Percentiles rank a stretch among this genome's conserved stretches.
Evolutionary conservation across 2,113 vertebrate species (phyloP).

Genomic region (Desmodus rotundus): DNA sequence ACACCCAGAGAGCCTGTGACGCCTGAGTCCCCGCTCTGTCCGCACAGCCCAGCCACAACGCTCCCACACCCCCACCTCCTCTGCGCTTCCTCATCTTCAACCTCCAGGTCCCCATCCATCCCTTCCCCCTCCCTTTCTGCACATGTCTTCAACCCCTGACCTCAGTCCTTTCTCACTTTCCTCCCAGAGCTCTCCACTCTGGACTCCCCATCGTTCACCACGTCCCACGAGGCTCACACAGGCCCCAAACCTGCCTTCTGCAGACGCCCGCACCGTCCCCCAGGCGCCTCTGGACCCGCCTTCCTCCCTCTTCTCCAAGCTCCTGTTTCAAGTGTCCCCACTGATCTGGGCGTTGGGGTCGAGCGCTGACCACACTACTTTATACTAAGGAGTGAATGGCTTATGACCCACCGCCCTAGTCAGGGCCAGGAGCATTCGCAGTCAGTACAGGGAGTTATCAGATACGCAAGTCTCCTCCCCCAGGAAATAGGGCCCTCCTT

Average conservation of each 20-base stretch:
- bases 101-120: neutral
- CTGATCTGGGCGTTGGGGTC: accelerated
- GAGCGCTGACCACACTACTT: neutral
- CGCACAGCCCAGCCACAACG: accelerated
- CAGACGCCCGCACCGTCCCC: neutral
- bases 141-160: neutral
- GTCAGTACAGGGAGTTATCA: neutral
- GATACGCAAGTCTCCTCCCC: neutral
- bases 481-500: neutral
- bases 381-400: neutral
- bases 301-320: neutral
- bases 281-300: neutral
- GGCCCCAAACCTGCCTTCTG: neutral
- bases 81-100: neutral
- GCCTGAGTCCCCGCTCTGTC: accelerated
- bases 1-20: neutral
- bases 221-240: neutral
- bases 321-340: neutral
- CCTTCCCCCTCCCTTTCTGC: neutral
- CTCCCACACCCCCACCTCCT: no score
- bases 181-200: neutral
- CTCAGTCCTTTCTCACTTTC: neutral
- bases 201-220: neutral
- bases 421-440: neutral
- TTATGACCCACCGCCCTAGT: neutral